These are phyloP conservation scores for Petrocephalus microphthalmus DNA, from an alignment of 2,113 vertebrate genomes.

Conservation along the genomic window DNA sequence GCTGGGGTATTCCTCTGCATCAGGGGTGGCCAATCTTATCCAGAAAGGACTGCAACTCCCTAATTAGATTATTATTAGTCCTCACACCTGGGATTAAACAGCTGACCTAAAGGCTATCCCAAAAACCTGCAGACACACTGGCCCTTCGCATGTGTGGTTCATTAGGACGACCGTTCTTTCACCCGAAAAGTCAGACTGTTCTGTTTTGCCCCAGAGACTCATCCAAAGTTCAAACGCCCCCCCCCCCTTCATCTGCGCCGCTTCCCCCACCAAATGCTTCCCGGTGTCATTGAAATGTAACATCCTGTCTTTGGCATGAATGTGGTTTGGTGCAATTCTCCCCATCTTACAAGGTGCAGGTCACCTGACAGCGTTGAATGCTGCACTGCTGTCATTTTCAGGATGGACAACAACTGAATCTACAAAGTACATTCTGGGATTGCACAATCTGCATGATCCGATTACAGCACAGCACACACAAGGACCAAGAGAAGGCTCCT, in stretches of 20 bases:
- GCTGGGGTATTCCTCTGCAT: background rate
- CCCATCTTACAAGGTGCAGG: background rate
- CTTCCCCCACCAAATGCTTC: background rate
- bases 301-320: background rate
- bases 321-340: background rate
- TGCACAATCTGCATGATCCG: background rate
- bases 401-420: background rate
- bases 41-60: no score
- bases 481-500: background rate
- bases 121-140: no score
- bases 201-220: conserved; percentile 3
- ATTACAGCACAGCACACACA: background rate
- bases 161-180: conserved; percentile 22
- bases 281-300: conserved; percentile 15
- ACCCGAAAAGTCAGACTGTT: conserved; percentile 20
- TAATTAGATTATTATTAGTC: no score
- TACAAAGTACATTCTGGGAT: background rate
- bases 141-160: background rate
- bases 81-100: no score
- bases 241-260: conserved; percentile 5
- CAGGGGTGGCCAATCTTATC: no score
- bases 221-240: conserved; percentile 16
- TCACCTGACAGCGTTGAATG: background rate
- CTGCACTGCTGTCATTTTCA: background rate
- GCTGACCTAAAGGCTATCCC: no score